Conservation (phyloP, 1,140 invertebrate genomes). For the Mizuhopecten yessoensis region DNA sequence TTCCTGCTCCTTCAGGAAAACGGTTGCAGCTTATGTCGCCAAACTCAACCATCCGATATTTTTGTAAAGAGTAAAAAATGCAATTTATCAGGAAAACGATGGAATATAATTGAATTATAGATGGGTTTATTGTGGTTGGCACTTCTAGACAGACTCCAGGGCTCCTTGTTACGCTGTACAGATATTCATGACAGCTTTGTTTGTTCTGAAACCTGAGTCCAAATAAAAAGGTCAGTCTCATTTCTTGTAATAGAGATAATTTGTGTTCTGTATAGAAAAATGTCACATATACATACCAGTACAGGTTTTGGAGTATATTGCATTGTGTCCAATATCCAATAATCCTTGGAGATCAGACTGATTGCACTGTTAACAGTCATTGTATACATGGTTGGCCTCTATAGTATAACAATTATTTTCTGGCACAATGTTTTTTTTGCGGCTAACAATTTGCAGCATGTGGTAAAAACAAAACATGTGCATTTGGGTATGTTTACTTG, state of each 20-base stretch:
- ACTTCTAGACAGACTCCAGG: background rate
- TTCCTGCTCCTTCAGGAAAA: background rate
- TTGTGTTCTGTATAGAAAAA: background rate
- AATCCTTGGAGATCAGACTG: too few species aligned
- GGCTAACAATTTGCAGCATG: too few species aligned
- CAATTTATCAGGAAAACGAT: constrained; percentile 7
- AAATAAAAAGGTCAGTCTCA: background rate
- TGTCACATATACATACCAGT: background rate
- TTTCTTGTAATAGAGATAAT: background rate
- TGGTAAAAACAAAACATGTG: too few species aligned
- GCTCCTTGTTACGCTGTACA: background rate
- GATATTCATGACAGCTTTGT: background rate
- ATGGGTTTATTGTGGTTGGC: background rate
- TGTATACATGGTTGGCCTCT: too few species aligned
- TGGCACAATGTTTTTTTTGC: too few species aligned
- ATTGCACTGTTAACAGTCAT: too few species aligned
- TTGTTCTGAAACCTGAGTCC: background rate
- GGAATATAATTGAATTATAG: background rate
- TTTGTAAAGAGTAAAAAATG: background rate
- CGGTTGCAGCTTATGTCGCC: background rate
- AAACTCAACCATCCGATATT: background rate
- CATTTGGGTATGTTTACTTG: too few species aligned
- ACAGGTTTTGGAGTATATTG: too few species aligned
- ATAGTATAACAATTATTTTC: too few species aligned
- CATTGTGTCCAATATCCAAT: too few species aligned